Evolutionary conservation across 2,888 invertebrate genomes (phyloP).

Genomic region (Pedicia rivosa): DNA sequence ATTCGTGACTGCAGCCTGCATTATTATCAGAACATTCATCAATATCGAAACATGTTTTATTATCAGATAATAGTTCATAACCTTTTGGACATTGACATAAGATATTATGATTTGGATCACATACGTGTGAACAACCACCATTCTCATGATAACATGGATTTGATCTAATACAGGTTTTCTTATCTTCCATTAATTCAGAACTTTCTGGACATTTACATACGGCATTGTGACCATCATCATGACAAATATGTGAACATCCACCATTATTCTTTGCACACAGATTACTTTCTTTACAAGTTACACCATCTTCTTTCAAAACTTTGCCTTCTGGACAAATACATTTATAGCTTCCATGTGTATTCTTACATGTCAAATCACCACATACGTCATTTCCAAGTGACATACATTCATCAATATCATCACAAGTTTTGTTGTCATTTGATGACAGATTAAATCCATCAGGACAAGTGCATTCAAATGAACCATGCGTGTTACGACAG

Average conservation of each 20-base stretch:
- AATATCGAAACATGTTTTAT: conserved; percentile 33
- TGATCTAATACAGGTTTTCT: conserved; percentile 28
- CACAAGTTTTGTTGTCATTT: conserved; percentile 20
- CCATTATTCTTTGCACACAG: conserved; percentile 34
- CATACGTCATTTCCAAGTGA: conserved; percentile 19
- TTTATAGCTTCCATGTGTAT: conserved; percentile 32
- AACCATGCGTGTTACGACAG: conserved; percentile 35
- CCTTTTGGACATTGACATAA: conserved; percentile 30
- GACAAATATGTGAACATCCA: conserved; percentile 40
- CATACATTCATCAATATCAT: conserved; percentile 35
- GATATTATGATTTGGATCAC: conserved; percentile 22
- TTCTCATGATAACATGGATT: conserved; percentile 38
- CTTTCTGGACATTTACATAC: conserved; percentile 27
- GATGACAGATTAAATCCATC: conserved; percentile 20
- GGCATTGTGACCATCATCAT: conserved; percentile 33
- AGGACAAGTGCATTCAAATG: conserved; percentile 36
- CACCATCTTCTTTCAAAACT: conserved; percentile 17
- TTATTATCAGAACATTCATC: conserved; percentile 36
- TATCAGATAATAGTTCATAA: conserved; percentile 25
- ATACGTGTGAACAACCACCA: conserved; percentile 46
- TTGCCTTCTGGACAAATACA: conserved; percentile 38
- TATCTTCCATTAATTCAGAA: conserved; percentile 29
- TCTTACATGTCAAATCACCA: conserved; percentile 25
- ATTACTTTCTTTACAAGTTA: conserved; percentile 27
- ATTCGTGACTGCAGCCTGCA: conserved; percentile 30